Base-by-base conservation (phyloP, 92 coral and sea anemone species). In the Virgularia gustaviana region DNA sequence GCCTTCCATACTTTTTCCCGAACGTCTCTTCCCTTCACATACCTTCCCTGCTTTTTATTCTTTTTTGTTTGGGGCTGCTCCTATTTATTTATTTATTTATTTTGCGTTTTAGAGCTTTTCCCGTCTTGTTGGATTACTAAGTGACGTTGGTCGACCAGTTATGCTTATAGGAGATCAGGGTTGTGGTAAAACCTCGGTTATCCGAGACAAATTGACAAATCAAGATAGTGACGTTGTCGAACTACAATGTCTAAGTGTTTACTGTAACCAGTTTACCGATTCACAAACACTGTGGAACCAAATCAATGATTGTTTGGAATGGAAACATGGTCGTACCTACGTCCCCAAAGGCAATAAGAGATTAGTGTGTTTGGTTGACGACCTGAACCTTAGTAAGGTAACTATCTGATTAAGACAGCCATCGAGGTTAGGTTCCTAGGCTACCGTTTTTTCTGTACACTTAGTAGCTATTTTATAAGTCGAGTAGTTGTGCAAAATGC, bases 191-290 rank as follows among this genome's bases (percentile, higher is more conserved):
- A 92, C 98, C 2, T 92, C 98, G 22, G 88, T 89, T 56, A 80
- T 92, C 34, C 89, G 85, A 51, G 96, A 92, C 79, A 87, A 89
- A 57, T 80, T 92, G 2, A 86, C 83, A 38, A 95, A 92, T 44
- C 98, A 89, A 53, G 96, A 91, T 42, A 96, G 89, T n/a, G 96
- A 92, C 57, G 90, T 92, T 22, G 96, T 90, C 12, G 98, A 89
- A 56, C 79, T 92, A 52, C 78, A 83, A 37, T 86, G 88, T 27
- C 37, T 92, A 49, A 92, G 96, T 19, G 90, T 92, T 60, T 85
- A 82, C 65, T 92, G 98, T 72, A 89, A 92, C 79, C 87, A 89
- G 88, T 92, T 92, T 67, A 92, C 96, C 1, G 71, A 96, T 4
- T 88, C 96, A 15, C 79, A 87, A 57, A 85, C 86, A 57, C 86